Evolutionary conservation across 2,797 vertebrate genomes (phyloP), one percentile per base, ranked within the genome.

Genomic region (Spinus pinus): DNA sequence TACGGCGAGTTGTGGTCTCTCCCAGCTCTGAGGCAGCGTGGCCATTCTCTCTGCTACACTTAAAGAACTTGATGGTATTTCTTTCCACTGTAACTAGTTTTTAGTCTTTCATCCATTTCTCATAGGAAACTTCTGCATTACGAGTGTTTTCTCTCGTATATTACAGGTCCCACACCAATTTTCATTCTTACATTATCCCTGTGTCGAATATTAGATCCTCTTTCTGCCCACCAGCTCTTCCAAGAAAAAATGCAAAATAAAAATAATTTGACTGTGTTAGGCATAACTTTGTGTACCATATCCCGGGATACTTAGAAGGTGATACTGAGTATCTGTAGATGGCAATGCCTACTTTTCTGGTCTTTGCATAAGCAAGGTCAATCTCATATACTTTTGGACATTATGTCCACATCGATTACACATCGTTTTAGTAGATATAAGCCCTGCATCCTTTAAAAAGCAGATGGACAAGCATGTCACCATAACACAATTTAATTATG

Each of bases 311-410:
- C 23, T 47, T 54, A 10, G 2, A 41, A 49, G 27, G 23, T 28
- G 31, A 44, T 54, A 14, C 9, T 30, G 3, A 0, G 2, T 58
- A 44, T n/a, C 44, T 22, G 6, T 44, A 37, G 12, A 11, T 4
- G 6, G 12, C 13, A 70, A 21, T 41, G 8, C 13, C 2, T 41
- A 14, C 7, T 4, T 81, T 60, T 23, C 62, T 15, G 21, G n/a
- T 30, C 35, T 37, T 46, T 28, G 6, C 14, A 14, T 44, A 79
- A 58, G 11, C 10, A 31, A 64, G 6, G 22, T 24, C 37, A 69
- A 9, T 27, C 19, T 57, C 39, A 4, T 14, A 35, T 4, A 7
- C 3, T 72, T 69, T 39, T 0, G 1, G 27, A 12, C 47, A 14
- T 9, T 17, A 3, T 51, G 21, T 67, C 7, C 35, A 10, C 35